A percentile compares a stretch with the other conserved stretches of the same genome.
Evolutionary conservation across 2,797 vertebrate species (phyloP).

Genomic region (Chromis chromis): DNA sequence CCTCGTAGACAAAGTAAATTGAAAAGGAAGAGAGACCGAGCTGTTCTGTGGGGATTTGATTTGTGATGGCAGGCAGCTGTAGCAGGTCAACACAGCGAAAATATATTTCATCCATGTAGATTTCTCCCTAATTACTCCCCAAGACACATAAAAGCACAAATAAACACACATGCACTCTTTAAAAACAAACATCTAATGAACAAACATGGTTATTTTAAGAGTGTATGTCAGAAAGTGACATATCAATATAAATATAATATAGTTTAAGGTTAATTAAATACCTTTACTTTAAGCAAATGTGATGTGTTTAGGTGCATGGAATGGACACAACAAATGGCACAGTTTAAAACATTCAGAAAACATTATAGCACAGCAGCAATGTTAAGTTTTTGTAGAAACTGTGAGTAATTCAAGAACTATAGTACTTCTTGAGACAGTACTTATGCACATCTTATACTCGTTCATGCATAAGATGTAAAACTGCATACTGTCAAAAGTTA

Average conservation of each 20-base stretch:
- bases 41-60: constrained; percentile 86
- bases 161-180: background rate
- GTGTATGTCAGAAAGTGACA: background rate
- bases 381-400: background rate
- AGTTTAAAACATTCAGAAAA: background rate
- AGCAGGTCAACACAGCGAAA: constrained; percentile 79
- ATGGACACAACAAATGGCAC: background rate
- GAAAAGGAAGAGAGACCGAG: constrained; percentile 73
- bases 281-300: background rate
- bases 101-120: constrained; percentile 82
- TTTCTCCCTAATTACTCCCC: constrained; percentile 86
- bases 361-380: no score
- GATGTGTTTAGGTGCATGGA: background rate
- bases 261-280: background rate
- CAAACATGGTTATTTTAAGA: background rate
- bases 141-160: constrained; percentile 37
- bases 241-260: background rate
- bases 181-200: background rate
- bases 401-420: background rate
- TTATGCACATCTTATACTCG: background rate
- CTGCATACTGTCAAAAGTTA: background rate
- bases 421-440: background rate
- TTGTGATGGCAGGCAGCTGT: constrained; percentile 51
- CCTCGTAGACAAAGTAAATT: constrained; percentile 90
- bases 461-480: constrained; percentile 5